phyloP scores from a whole-genome alignment of 2,113 vertebrate species.

The Oryzias javanicus region DNA sequence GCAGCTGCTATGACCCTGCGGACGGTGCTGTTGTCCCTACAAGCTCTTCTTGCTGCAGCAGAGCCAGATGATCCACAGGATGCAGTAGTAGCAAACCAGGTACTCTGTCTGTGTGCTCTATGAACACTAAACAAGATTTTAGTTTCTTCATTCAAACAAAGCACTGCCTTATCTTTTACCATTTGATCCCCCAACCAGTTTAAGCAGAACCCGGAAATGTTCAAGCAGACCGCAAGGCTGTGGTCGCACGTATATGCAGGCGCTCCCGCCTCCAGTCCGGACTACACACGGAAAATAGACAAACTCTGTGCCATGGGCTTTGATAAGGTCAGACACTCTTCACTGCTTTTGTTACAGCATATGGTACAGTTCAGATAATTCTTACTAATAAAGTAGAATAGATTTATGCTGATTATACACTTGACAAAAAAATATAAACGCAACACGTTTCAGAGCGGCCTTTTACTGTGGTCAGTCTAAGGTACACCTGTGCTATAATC shows the following conservation, averaged over 20 bases:
- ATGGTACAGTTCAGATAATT: not conserved
- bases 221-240: slow-evolving; percentile 96
- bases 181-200: slow-evolving; percentile 74
- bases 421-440: not conserved
- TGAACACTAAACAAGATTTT: not conserved
- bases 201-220: slow-evolving; percentile 99
- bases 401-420: no score
- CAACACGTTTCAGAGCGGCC: not conserved
- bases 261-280: slow-evolving; percentile 92
- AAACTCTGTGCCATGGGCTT: slow-evolving; percentile 99
- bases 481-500: no score
- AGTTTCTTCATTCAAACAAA: not conserved
- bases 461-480: not conserved
- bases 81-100: slow-evolving; percentile 98
- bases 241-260: slow-evolving; percentile 97
- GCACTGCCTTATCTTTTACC: not conserved
- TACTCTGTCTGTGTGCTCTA: slow-evolving; percentile 33
- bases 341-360: not conserved
- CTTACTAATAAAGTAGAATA: no score
- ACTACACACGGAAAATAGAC: slow-evolving; percentile 98
- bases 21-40: slow-evolving; percentile 94
- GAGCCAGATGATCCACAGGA: slow-evolving; percentile 98
- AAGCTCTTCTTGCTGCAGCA: slow-evolving; percentile 93
- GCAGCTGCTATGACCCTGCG: slow-evolving; percentile 97
- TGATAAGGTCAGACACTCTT: slow-evolving; percentile 84